Conservation (phyloP, 2,797 vertebrate genomes). For the Rhyacichthys aspro region DNA sequence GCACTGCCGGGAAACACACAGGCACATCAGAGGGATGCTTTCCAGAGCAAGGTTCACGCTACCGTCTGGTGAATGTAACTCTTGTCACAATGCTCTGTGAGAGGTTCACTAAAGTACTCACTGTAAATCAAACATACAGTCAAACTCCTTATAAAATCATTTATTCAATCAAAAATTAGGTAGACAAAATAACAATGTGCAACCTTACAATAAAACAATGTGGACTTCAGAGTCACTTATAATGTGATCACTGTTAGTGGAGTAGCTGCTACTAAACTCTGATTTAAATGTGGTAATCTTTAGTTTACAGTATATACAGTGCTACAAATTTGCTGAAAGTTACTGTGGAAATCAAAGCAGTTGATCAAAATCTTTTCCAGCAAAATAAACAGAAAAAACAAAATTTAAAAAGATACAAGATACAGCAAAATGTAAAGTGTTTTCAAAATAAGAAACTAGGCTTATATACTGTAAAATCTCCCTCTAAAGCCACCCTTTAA, state of each 20-base stretch:
- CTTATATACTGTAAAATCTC: no score
- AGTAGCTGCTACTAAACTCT: slow-evolving; percentile 26
- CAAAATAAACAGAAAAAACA: background rate
- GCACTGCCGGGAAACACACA: slow-evolving; percentile 39
- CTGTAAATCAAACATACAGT: slow-evolving; percentile 11
- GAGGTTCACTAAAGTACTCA: background rate
- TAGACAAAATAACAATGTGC: slow-evolving; percentile 65
- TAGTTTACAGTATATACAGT: slow-evolving; percentile 63
- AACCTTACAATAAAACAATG: slow-evolving; percentile 42
- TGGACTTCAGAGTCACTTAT: no score
- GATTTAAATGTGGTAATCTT: slow-evolving; percentile 45
- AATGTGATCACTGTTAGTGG: slow-evolving; percentile 39
- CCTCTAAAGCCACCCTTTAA: no score
- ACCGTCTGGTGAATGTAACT: slow-evolving; percentile 14
- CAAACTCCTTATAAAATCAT: slow-evolving; percentile 68
- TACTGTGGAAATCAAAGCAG: slow-evolving; percentile 24
- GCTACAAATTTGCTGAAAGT: slow-evolving; percentile 34
- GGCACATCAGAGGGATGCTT: slow-evolving; percentile 22
- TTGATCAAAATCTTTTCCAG: slow-evolving; percentile 18
- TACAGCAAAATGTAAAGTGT: background rate
- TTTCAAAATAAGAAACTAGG: no score
- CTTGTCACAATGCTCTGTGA: background rate
- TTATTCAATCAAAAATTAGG: slow-evolving; percentile 72
- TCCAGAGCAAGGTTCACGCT: slow-evolving; percentile 35
- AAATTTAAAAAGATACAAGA: slow-evolving; percentile 18